Evolutionary conservation across 1,140 invertebrate genomes (phyloP).

Genomic region (Steinernema feltiae): DNA sequence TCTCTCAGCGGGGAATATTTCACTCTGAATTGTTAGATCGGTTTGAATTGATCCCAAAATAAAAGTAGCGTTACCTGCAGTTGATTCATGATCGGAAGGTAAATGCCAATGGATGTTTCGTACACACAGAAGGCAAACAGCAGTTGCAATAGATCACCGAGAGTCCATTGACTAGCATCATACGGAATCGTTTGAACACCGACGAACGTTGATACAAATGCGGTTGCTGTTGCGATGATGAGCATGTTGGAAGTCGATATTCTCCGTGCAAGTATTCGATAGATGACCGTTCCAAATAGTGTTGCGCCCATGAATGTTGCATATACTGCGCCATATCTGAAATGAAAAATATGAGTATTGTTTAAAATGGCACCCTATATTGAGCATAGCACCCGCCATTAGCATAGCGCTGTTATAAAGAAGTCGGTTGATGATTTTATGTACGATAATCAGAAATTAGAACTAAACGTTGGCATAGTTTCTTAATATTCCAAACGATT

Average conservation of each 20-base stretch:
- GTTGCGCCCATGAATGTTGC: constrained; percentile 18
- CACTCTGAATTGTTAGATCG: constrained; percentile 15
- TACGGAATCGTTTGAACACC: constrained; percentile 12
- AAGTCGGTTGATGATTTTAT: too few relatives aligned
- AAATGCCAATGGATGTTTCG: constrained; percentile 22
- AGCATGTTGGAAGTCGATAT: constrained; percentile 23
- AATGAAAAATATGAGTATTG: too few relatives aligned
- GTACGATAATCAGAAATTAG: too few relatives aligned
- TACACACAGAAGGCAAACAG: constrained; percentile 20
- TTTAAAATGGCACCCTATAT: too few relatives aligned
- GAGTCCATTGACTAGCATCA: constrained; percentile 6
- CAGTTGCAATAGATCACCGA: background rate
- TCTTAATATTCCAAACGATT: too few relatives aligned
- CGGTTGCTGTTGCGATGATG: constrained; percentile 14
- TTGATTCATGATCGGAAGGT: constrained; percentile 22
- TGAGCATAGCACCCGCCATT: too few relatives aligned
- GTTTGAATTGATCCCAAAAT: background rate
- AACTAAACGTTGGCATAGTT: too few relatives aligned
- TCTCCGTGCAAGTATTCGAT: background rate
- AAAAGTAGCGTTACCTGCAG: constrained; percentile 21
- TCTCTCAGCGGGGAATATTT: constrained; percentile 15
- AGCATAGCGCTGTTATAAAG: too few relatives aligned
- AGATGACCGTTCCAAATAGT: constrained; percentile 26
- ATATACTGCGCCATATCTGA: constrained; percentile 27
- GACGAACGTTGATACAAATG: constrained; percentile 12